Base-by-base conservation (phyloP, 2,113 vertebrate species). In the Syngnathus floridae region DNA sequence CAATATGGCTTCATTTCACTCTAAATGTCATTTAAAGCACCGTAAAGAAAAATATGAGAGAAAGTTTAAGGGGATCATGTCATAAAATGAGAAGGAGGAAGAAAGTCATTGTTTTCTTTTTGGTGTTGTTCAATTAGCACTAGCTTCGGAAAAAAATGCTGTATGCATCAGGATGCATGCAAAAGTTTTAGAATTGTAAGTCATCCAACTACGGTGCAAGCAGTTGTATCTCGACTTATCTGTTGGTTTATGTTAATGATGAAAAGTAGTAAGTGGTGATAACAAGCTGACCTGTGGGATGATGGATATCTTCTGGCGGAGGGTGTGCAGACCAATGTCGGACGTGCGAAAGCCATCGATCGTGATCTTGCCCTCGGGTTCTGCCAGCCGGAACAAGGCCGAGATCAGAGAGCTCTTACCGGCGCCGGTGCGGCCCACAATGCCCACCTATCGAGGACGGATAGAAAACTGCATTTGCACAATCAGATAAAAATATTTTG, bases 301-400 rank as follows among this genome's bases (percentile, higher is more conserved):
- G 91, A 97, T 96, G 31, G 95, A 96, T 90, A 97, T 95, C 86
- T 92, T 94, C 88, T 93, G 94, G 72, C 95, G 88, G 78, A 96
- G 89, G 79, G 92, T 91, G 60, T 96, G 93, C 54, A 98, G 92
- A 64, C 95, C 94, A 49, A 97, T 90, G 83, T 94, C 91, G 31
- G 92, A 93, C 1, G 93, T 96, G 88, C 91, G 87, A 77, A 93
- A 82, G 55, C 92, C 94, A 79, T 97, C 95, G 74, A 96, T 94
- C 86, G 86, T 89, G 78, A 98, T 94, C 84, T 73, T 92, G 64
- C 95, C 95, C 80, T 95, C 90, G 0, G 94, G 94, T 88, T 97
- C 95, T 48, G 93, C 92, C 87, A 96, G 83, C 56, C 94, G 92
- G 80, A 98, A 95, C 83, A 97, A 91, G 64, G 94, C 94, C 16